Percentiles rank a stretch among this genome's conserved stretches.
phyloP scores from a whole-genome alignment of 1,140 invertebrate species.

The Paramacrobiotus metropolitanus region DNA sequence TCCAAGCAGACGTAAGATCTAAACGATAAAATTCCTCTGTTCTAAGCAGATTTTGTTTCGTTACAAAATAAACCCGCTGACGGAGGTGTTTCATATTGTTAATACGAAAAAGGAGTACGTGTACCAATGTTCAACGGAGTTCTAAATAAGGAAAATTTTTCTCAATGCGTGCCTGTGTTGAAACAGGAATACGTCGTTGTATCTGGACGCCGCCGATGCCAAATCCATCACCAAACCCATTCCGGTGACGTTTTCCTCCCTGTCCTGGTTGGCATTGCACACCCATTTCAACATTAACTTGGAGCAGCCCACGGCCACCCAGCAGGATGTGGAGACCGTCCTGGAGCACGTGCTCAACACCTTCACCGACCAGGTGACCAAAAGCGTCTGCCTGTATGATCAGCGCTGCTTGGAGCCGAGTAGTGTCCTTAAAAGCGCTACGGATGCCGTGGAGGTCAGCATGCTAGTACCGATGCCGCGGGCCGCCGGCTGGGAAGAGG shows the following conservation, averaged over 20 bases:
- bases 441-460: neutral
- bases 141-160: no score
- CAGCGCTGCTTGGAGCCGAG: neutral
- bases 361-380: neutral
- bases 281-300: neutral
- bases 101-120: no score
- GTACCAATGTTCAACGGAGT: no score
- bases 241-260: neutral
- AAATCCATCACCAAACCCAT: neutral
- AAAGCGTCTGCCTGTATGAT: neutral
- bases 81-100: no score
- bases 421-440: neutral
- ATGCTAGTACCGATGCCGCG: neutral
- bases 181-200: neutral
- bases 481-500: neutral
- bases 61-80: no score
- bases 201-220: neutral
- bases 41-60: no score
- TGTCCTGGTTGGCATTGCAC: neutral
- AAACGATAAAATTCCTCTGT: neutral
- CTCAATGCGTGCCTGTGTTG: neutral
- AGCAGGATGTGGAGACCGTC: neutral
- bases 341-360: neutral
- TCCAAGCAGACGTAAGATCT: neutral
- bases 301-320: neutral